Conservation (phyloP, 1,140 invertebrate species). For the Anastrepha obliqua region DNA sequence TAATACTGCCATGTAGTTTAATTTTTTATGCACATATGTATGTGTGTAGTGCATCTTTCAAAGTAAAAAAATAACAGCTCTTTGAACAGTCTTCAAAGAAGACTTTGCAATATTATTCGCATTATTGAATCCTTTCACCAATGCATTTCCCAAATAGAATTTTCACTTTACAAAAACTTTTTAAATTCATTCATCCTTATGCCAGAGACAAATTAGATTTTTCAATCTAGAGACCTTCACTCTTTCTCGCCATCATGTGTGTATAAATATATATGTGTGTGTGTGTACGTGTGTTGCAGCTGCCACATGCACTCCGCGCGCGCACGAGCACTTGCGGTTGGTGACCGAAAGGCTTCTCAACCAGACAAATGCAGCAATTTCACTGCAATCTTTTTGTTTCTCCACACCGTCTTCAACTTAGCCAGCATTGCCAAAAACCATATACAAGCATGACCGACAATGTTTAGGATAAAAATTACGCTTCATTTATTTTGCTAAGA, state of each 20-base stretch:
- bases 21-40: too few species aligned
- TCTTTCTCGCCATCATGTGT: background rate
- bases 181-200: background rate
- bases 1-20: too few species aligned
- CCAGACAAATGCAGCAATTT: slow-evolving; percentile 21
- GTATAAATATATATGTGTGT: too few species aligned
- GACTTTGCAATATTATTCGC: background rate
- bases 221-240: slow-evolving; percentile 36
- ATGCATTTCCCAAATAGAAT: background rate
- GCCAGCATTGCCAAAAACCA: background rate
- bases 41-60: too few species aligned
- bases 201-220: slow-evolving; percentile 45
- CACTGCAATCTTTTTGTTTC: background rate
- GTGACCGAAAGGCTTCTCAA: background rate
- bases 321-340: background rate
- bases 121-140: background rate
- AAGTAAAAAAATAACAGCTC: too few species aligned
- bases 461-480: slow-evolving; percentile 45
- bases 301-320: background rate
- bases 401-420: background rate
- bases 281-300: background rate
- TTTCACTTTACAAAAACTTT: background rate
- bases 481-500: slow-evolving; percentile 45
- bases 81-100: too few species aligned
- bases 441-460: background rate